These are phyloP conservation scores for Typhlomys cinereus DNA, from an alignment of 2,113 vertebrate species.

Conservation along the genomic window DNA sequence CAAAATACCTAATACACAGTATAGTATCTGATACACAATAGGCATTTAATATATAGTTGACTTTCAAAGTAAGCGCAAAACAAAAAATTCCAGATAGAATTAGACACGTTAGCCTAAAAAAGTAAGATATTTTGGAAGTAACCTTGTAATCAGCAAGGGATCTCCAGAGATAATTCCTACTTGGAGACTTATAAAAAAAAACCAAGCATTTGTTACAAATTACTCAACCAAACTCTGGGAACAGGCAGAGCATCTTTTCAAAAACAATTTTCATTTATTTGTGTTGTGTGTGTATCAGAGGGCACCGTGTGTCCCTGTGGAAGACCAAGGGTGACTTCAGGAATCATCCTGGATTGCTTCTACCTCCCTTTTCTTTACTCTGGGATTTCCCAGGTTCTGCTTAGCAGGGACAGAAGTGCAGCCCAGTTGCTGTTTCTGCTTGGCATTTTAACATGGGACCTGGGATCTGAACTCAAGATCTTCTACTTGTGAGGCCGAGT, in stretches of 20 bases:
- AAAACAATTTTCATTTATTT: background rate
- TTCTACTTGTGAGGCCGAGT: too few species aligned
- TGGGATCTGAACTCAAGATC: too few species aligned
- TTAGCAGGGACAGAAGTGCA: too few species aligned
- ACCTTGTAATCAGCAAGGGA: constrained; percentile 9
- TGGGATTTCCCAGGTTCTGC: too few species aligned
- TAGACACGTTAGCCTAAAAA: background rate
- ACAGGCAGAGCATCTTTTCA: background rate
- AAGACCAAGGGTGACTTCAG: too few species aligned
- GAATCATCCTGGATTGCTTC: too few species aligned
- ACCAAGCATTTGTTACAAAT: background rate
- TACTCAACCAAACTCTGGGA: background rate
- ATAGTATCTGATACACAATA: background rate
- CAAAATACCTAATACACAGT: background rate
- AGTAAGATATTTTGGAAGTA: constrained; percentile 12
- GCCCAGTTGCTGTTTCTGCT: too few species aligned
- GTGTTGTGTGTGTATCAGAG: too few species aligned
- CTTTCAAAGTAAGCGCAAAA: constrained; percentile 45
- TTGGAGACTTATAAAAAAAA: constrained; percentile 27
- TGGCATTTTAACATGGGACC: too few species aligned
- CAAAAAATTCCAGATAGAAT: constrained; percentile 4
- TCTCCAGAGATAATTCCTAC: background rate
- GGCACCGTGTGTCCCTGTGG: too few species aligned
- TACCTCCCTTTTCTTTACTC: too few species aligned
- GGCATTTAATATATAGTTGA: background rate